Base-by-base conservation (phyloP, 2,797 vertebrate genomes). In the Morelia viridis region DNA sequence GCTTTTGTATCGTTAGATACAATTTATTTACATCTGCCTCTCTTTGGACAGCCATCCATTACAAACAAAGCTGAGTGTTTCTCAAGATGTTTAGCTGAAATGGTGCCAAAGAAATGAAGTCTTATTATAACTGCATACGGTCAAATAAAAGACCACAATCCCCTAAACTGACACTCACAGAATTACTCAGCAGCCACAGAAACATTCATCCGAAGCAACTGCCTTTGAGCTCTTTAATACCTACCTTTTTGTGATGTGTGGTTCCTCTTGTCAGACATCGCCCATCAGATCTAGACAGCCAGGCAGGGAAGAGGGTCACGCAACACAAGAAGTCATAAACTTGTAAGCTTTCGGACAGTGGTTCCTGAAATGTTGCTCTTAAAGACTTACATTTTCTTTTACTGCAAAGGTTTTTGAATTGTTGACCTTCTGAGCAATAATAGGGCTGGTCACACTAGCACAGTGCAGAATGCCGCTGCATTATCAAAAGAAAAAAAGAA, bases 21-120 rank as follows among this genome's bases (percentile, higher is more conserved):
- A 24, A 7, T 80, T 22, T 87, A 76, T 90, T 92, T 87, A 62
- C 24, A 41, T 15, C 31, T 5, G 8, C 62, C 88, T 87, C n/a
- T 80, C 85, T 80, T 41, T 41, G 65, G 65, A 90, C 89, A 92
- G 22, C 13, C 58, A 24, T 24, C 24, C n/a, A 90, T 90, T 90
- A 86, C 17, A 60, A 68, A 62, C 83, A 56, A 90, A 62, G 12
- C 22, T 35, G 71, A 28, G 17, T 22, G 9, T 90, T n/a, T 87
- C 41, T 76, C 53, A 62, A 76, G 62, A 62, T 53, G 57, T 10
- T 76, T 85, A 56, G 22, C 46, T 41, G 57, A 56, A 17, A 61
- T 22, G 3, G 24, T n/a, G 65, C 41, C n/a, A n/a, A 12, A 13
- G 19, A 28, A 68, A 64, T 31, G 61, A 50, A 13, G 15, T 31